Base-by-base conservation (phyloP, 2,888 invertebrate genomes). In the Nemurella pictetii region DNA sequence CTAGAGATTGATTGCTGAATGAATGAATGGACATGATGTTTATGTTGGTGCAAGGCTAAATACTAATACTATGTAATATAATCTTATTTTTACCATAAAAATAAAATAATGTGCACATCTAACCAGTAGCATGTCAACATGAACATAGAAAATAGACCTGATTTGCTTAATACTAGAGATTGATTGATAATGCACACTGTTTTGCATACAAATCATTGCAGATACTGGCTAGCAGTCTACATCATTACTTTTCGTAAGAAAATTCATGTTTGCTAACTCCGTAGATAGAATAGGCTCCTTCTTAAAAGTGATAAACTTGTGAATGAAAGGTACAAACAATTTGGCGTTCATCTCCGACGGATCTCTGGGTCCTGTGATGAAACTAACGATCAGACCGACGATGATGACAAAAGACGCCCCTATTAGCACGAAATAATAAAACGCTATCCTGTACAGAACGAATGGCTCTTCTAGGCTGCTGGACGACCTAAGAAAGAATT, bases 391-490 rank as follows among this genome's bases (percentile, higher is more conserved):
- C 7, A 94, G 90, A 0, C 94, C 94, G 7, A 94, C 91, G 4
- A 93, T 89, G 0, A 95, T 90, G 0, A 93, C 92, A 0, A 93
- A 90, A 0, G 93, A 87, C 0, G 93, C 92, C 0, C 95, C 95
- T 0, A 94, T 92, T 20, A 93, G 90, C 0, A 94, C 93, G 88
- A 95, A 95, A 90, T 94, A 95, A 86, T 95, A 93, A 89, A 95
- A 94, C 0, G 94, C 94, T 84, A 95, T 91, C 25, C 92, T 90
- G 89, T 94, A 95, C 7, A 95, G 89, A 0, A 85, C 55, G 77
- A 86, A 84, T 20, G 78, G 73, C 7, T 30, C 80, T 0, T 85
- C 55, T 20, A 25, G 74, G 9, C 15, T 26, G 2, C 28, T 15
- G 7, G 75, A 75, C 2, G 27, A 75, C 75, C 75, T 75, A 26